Conservation (phyloP, 1,140 invertebrate species). For the Halotydeus destructor region DNA sequence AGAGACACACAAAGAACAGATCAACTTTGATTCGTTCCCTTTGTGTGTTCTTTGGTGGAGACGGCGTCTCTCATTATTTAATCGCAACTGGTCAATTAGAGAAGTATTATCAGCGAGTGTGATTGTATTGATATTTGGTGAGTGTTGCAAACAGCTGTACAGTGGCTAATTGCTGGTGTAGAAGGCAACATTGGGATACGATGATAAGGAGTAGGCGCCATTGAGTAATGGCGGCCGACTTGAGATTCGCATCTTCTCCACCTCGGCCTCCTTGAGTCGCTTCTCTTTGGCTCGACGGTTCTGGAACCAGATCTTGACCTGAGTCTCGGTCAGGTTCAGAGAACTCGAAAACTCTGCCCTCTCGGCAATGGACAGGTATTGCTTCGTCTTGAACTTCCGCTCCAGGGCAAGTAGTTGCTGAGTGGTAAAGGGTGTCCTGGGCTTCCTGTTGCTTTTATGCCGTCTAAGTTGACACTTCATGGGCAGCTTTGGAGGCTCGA, state of each 20-base stretch:
- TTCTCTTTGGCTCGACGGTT: slow-evolving; percentile 35
- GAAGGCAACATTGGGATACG: no score
- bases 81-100: no score
- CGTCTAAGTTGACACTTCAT: slow-evolving; percentile 76
- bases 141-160: no score
- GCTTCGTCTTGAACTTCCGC: slow-evolving; percentile 86
- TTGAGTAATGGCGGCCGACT: no score
- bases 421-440: slow-evolving; percentile 87
- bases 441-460: slow-evolving; percentile 89
- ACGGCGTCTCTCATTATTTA: no score
- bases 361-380: slow-evolving; percentile 88
- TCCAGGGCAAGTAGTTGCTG: slow-evolving; percentile 82
- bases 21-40: no score
- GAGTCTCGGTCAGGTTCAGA: slow-evolving; percentile 77
- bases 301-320: slow-evolving; percentile 26
- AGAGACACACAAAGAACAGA: no score
- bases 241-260: slow-evolving; percentile 27
- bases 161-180: no score
- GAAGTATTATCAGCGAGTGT: no score
- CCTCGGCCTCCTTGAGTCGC: slow-evolving; percentile 26
- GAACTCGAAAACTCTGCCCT: slow-evolving; percentile 81
- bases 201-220: no score
- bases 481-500: slow-evolving; percentile 1
- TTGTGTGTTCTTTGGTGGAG: no score
- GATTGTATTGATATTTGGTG: no score